phyloP scores from a whole-genome alignment of 2,888 invertebrate species.

The Thymelicus lineola region DNA sequence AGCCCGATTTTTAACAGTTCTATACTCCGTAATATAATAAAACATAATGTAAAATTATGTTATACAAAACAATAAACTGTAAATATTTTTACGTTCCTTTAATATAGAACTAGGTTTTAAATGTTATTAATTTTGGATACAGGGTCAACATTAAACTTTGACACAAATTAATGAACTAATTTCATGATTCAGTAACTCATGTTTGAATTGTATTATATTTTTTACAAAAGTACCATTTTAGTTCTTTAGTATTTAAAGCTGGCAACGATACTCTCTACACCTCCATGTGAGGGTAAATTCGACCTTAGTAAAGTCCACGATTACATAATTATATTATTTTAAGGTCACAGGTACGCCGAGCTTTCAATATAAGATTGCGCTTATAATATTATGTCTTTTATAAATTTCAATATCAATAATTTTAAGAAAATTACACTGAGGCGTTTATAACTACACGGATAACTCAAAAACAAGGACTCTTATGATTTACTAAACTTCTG shows the following conservation, averaged over 20 bases:
- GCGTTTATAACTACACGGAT: slow-evolving; percentile 53
- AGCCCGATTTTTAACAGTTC: slow-evolving; percentile 21
- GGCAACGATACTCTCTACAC: not conserved
- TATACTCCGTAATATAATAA: slow-evolving; percentile 18
- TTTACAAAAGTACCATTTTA: not conserved
- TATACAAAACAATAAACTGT: slow-evolving; percentile 17
- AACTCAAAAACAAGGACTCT: slow-evolving; percentile 47
- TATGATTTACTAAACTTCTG: slow-evolving; percentile 57
- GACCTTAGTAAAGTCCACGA: slow-evolving; percentile 6
- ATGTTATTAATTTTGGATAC: slow-evolving; percentile 2
- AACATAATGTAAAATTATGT: slow-evolving; percentile 30
- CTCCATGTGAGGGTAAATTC: not conserved
- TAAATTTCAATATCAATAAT: slow-evolving; percentile 54
- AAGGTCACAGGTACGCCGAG: slow-evolving; percentile 13
- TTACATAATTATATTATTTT: slow-evolving; percentile 9
- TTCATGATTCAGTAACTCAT: not conserved
- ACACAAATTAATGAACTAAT: not conserved
- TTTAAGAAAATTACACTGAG: slow-evolving; percentile 59
- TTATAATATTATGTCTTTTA: slow-evolving; percentile 63
- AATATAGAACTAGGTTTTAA: slow-evolving; percentile 9
- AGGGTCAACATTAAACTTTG: slow-evolving; percentile 5
- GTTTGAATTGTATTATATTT: too few species aligned
- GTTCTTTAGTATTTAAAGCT: not conserved
- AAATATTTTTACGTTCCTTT: slow-evolving; percentile 17
- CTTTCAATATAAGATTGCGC: slow-evolving; percentile 14